Evolutionary conservation across 1,140 invertebrate genomes (phyloP).

Genomic region (Aethina tumida): DNA sequence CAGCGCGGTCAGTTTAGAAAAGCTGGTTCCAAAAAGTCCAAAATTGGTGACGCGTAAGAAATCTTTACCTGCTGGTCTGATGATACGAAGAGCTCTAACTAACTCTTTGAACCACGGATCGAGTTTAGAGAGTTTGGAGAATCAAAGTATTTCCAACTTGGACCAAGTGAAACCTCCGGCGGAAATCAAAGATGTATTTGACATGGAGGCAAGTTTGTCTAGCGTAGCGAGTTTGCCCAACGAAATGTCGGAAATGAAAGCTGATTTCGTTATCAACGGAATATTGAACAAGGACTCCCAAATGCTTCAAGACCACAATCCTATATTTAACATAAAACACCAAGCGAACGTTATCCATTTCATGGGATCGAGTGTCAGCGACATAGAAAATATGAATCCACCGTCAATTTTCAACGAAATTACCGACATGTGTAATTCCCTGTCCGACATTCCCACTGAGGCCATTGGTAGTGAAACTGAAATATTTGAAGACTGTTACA

Average conservation of each 20-base stretch:
- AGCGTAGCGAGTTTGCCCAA: conserved; percentile 76
- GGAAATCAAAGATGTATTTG: conserved; percentile 64
- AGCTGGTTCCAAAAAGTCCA: conserved; percentile 27
- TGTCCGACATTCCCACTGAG: conserved; percentile 46
- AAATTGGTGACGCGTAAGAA: conserved; percentile 45
- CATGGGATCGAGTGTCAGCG: conserved; percentile 32
- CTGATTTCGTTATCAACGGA: conserved; percentile 24
- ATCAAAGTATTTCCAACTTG: conserved; percentile 47
- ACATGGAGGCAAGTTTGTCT: conserved; percentile 71
- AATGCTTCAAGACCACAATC: conserved; percentile 11
- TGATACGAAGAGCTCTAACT: conserved; percentile 57
- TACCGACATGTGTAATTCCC: conserved; percentile 49
- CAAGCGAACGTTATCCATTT: conserved; percentile 33
- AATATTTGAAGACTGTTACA: conserved; percentile 42
- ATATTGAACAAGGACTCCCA: conserved; percentile 10
- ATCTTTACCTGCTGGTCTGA: conserved; percentile 54
- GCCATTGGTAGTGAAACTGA: conserved; percentile 48
- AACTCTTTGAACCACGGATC: conserved; percentile 45
- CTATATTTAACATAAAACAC: conserved; percentile 44
- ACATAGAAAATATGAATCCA: conserved; percentile 55
- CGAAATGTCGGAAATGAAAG: conserved; percentile 52
- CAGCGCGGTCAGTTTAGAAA: conserved; percentile 40
- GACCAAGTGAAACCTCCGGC: conserved; percentile 77
- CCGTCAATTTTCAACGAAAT: conserved; percentile 52
- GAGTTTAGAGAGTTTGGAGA: conserved; percentile 42